Percentiles rank a stretch among this genome's conserved stretches.
Conservation (phyloP, 2,888 invertebrate species). For the Blastobasis lacticolella region DNA sequence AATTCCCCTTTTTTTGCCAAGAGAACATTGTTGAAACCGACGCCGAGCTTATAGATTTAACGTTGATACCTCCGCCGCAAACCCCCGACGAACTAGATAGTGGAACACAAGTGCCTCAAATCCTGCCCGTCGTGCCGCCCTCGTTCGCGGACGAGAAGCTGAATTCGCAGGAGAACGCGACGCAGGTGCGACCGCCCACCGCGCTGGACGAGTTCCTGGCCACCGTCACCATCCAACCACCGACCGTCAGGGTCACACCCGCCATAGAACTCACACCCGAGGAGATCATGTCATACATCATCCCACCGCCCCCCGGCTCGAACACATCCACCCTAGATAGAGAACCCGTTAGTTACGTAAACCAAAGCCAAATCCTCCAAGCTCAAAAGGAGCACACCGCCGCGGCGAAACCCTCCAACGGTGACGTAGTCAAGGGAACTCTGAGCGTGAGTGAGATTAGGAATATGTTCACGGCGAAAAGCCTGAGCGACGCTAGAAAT, state of each 20-base stretch:
- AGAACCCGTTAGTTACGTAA: conserved; percentile 53
- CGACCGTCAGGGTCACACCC: conserved; percentile 82
- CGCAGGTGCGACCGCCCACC: conserved; percentile 55
- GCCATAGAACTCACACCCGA: conserved; percentile 86
- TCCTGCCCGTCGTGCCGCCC: conserved; percentile 82
- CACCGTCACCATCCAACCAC: conserved; percentile 87
- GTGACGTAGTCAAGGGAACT: conserved; percentile 72
- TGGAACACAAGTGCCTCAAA: conserved; percentile 77
- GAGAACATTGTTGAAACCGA: conserved; percentile 71
- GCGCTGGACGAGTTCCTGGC: conserved; percentile 90
- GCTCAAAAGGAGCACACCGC: conserved; percentile 32
- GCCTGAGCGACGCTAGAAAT: conserved; percentile 67
- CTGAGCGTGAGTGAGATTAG: conserved; percentile 71
- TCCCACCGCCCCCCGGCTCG: conserved; percentile 81
- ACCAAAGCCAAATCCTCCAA: conserved; percentile 51
- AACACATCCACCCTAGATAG: conserved; percentile 65
- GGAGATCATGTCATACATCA: conserved; percentile 89
- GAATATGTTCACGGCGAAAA: conserved; percentile 66
- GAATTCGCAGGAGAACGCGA: conserved; percentile 37
- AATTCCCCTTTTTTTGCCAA: conserved; percentile 63
- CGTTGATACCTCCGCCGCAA: conserved; percentile 88
- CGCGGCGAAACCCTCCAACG: conserved; percentile 48
- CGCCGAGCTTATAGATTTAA: conserved; percentile 92
- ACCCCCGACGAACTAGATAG: conserved; percentile 87
- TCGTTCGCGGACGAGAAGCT: conserved; percentile 81